Base-by-base conservation (phyloP, 2,888 invertebrate species). In the Xanthorhoe designata region DNA sequence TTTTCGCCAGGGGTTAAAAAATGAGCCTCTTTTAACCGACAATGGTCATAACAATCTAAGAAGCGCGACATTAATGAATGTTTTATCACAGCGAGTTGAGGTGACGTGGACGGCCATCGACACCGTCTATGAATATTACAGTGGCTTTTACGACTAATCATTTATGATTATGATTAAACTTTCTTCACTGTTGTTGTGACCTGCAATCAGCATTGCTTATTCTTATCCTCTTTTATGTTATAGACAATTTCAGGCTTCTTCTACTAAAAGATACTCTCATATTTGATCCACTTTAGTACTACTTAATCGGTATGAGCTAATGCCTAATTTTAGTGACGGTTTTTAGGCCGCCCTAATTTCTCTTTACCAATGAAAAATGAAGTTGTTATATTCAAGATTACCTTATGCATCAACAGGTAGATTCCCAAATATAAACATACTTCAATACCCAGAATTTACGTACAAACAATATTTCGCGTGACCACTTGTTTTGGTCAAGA, bases 401-500 rank as follows among this genome's bases (percentile, higher is more conserved):
- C 17, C 42, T 15, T 17, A 7, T 24, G 1, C 6, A 32, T 61
- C 53, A 59, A 59, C 59, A 64, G 35, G 65, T 65, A 35, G 47
- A 32, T 32, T 32, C 32, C 42, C 13, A 47, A 47, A 57, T 63
- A 57, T 45, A 57, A 17, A 63, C 18, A 57, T 19, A n/a, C 2
- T 47, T 42, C 38, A 47, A 47, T 2, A 54, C 62, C 19, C 24
- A 24, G 24, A 24, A 50, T 50, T 50, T 59, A 49, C 60, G 60
- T 62, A 58, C 54, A 49, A 71, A 58, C 54, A 49, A 71, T 49
- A 69, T 73, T 76, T 72, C 62, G 76, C 72, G 72, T 74, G 72
- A 71, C 70, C 69, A 82, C 79, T 76, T 80, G 79, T 75, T 69
- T 52, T 69, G 54, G 66, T 61, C 50, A 71, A 73, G 72, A 75